Evolutionary conservation across 2,113 vertebrate genomes (phyloP), one percentile per base, ranked within the genome.

Genomic region (Sorex araneus): DNA sequence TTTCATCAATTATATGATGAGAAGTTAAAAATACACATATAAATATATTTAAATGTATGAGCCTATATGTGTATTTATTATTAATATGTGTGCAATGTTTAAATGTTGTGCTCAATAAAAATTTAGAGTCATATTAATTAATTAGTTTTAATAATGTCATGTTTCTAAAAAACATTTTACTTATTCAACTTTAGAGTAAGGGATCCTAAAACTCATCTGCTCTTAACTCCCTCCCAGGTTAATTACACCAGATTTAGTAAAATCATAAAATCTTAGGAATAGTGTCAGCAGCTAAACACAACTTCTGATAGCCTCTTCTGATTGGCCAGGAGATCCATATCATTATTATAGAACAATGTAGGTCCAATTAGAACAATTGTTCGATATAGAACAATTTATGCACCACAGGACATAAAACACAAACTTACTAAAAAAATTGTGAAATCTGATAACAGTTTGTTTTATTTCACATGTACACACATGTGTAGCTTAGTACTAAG

Each of bases 141-240:
- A 25, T 64, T 64, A 18, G 23, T 64, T 64, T 84, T 87, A 45
- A 85, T 18, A 78, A 93, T 32, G 1, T 15, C 10, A 78, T 67
- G 93, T 77, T 82, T 34, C 19, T 83, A 23, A 28, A 78, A 74
- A 70, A 25, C 6, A 0, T 50, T 84, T 87, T 60, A 76, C 9
- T 40, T 40, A 92, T 88, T 69, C 3, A 40, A 47, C 67, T 92
- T 92, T 69, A 86, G 21, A 23, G 77, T 92, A 92, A 90, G 34
- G 27, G 43, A 23, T 28, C 50, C 63, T 64, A n/a, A 50, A 30
- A 18, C 15, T 32, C 25, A 57, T 47, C 30, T 85, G 3, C 11
- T 92, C 18, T 70, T 32, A 2, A 21, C 19, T 23, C 57, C 21
- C 57, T 23, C 18, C 57, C 57, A 40, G 7, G 16, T 60, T 60